phyloP scores from a whole-genome alignment of 1,140 invertebrate genomes.

The Batillaria attramentaria region DNA sequence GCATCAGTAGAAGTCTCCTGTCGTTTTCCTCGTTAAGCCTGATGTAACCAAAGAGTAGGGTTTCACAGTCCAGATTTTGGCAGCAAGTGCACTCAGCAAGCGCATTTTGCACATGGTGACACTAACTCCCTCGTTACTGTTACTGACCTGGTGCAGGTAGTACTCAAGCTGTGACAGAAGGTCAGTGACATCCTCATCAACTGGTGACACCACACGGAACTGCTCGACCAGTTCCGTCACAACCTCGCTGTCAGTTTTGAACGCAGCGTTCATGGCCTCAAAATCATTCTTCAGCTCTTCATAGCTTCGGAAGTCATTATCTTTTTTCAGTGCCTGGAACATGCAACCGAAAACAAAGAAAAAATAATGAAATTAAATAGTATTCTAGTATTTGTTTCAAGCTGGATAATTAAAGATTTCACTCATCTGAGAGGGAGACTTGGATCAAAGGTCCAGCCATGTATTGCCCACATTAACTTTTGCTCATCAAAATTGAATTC shows the following conservation, averaged over 20 bases:
- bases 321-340: conserved; percentile 45
- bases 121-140: no score
- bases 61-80: neutral
- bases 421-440: no score
- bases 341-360: neutral
- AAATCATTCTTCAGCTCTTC: conserved; percentile 81
- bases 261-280: conserved; percentile 75
- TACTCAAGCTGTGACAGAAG: conserved; percentile 82
- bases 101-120: neutral
- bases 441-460: no score
- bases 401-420: no score
- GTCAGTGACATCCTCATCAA: conserved; percentile 72
- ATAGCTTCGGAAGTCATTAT: conserved; percentile 76
- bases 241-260: conserved; percentile 81
- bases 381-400: neutral
- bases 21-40: no score
- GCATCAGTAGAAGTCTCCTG: no score
- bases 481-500: no score
- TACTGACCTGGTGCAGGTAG: conserved; percentile 78
- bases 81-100: neutral
- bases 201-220: conserved; percentile 69
- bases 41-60: no score
- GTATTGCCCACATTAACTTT: no score
- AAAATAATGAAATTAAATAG: neutral
- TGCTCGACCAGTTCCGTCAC: conserved; percentile 76